A percentile compares a stretch with the other conserved stretches of the same genome.
phyloP scores from a whole-genome alignment of 2,797 vertebrate genomes.

The Pipistrellus kuhlii region DNA sequence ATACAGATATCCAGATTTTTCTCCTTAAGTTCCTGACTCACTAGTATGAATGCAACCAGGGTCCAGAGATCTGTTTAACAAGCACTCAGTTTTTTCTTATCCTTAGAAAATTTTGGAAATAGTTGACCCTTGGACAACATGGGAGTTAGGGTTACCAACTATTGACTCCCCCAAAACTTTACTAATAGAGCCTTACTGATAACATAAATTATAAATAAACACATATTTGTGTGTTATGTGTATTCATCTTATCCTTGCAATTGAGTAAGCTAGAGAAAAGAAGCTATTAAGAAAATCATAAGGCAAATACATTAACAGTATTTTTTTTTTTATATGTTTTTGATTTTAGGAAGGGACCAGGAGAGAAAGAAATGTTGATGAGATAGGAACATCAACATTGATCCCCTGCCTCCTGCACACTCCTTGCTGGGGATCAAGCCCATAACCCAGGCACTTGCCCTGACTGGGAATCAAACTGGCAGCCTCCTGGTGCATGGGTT shows the following conservation, averaged over 20 bases:
- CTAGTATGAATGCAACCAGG: neutral
- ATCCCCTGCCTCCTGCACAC: too few relatives aligned
- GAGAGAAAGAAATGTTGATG: too few relatives aligned
- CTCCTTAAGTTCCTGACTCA: slow-evolving; percentile 30
- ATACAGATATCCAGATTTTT: neutral
- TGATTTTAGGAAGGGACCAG: too few relatives aligned
- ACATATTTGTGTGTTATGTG: neutral
- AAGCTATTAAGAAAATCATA: neutral
- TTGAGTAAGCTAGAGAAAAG: neutral
- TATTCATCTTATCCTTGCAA: neutral
- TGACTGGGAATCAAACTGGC: too few relatives aligned
- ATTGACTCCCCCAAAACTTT: neutral
- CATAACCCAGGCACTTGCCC: too few relatives aligned
- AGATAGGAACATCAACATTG: too few relatives aligned
- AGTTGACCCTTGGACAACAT: neutral
- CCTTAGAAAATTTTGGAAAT: neutral
- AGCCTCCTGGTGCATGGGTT: too few relatives aligned
- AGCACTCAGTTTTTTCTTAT: neutral
- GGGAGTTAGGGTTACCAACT: neutral
- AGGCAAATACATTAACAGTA: neutral
- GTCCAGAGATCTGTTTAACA: neutral
- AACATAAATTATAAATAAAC: neutral
- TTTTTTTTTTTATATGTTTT: neutral
- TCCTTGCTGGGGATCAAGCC: too few relatives aligned
- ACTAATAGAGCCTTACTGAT: neutral